These are phyloP conservation scores for Aplysina aerophoba DNA, from an alignment of 37 sponge, comb jelly and placozoan genomes.

Conservation along the genomic window DNA sequence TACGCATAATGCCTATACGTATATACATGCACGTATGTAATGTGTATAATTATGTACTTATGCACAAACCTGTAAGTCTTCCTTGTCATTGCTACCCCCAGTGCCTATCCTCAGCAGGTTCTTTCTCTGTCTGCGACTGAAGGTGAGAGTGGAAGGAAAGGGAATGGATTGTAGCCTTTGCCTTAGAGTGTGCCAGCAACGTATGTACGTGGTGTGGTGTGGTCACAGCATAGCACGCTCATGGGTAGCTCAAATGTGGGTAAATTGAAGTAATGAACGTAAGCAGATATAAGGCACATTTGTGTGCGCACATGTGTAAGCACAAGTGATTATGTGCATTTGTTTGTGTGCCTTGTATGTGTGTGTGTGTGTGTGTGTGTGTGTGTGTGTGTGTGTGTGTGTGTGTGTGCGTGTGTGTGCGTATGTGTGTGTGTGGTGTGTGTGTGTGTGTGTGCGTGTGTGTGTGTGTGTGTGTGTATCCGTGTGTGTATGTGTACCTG, in stretches of 20 bases:
- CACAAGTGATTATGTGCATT: background rate
- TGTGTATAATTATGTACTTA: background rate
- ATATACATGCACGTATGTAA: background rate
- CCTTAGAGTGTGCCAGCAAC: too few species aligned
- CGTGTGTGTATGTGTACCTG: conserved; percentile 3
- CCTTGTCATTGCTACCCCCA: too few species aligned
- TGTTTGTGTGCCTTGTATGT: background rate
- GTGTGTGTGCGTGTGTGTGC: too few species aligned
- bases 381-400: background rate
- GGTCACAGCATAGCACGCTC: background rate
- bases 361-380: conserved; percentile 22
- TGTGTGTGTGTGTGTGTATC: conserved; percentile 11
- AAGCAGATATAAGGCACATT: background rate
- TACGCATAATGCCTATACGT: background rate
- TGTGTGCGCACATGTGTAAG: background rate
- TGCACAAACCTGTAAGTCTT: background rate
- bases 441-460: conserved; percentile 23
- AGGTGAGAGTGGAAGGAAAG: too few species aligned
- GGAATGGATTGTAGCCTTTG: too few species aligned
- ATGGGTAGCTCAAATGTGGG: background rate
- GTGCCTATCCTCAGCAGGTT: too few species aligned
- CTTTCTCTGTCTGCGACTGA: background rate
- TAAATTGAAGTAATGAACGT: background rate
- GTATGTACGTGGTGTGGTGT: too few species aligned
- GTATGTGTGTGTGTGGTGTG: background rate